Conservation (phyloP, 2,797 vertebrate species). For the Miichthys miiuy region DNA sequence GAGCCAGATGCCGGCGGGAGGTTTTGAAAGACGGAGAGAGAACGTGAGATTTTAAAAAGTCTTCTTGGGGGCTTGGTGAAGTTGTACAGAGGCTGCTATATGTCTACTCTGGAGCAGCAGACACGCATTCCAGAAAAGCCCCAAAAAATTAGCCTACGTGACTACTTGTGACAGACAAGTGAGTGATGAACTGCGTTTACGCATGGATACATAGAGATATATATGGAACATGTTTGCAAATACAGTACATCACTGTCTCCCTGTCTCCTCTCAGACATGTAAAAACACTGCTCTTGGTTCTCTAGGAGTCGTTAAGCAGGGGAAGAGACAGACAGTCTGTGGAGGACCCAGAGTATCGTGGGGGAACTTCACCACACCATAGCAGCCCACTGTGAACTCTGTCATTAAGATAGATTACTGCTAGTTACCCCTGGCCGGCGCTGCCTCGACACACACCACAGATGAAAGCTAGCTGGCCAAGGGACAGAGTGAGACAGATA, state of each 20-base stretch:
- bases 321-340: conserved; percentile 77
- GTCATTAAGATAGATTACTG: conserved; percentile 74
- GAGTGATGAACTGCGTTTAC: conserved; percentile 12
- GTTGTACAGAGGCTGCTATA: conserved; percentile 15
- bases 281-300: conserved; percentile 34
- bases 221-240: conserved; percentile 28
- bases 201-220: neutral
- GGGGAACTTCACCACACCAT: conserved; percentile 61
- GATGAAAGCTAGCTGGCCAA: conserved; percentile 51
- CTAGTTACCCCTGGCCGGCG: conserved; percentile 50
- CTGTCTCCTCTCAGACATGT: conserved; percentile 44
- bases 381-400: conserved; percentile 66
- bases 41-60: conserved; percentile 1
- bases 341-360: conserved; percentile 23
- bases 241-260: conserved; percentile 30
- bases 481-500: conserved; percentile 35
- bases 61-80: conserved; percentile 1
- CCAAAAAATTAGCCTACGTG: conserved; percentile 9
- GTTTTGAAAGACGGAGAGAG: conserved; percentile 13
- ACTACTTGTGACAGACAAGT: conserved; percentile 10
- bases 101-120: neutral
- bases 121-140: conserved; percentile 16
- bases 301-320: conserved; percentile 40
- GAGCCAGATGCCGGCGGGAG: conserved; percentile 77
- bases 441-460: conserved; percentile 55